Base-by-base conservation (phyloP, 64 coral and sea anemone species). In the Actinia tenebrosa region DNA sequence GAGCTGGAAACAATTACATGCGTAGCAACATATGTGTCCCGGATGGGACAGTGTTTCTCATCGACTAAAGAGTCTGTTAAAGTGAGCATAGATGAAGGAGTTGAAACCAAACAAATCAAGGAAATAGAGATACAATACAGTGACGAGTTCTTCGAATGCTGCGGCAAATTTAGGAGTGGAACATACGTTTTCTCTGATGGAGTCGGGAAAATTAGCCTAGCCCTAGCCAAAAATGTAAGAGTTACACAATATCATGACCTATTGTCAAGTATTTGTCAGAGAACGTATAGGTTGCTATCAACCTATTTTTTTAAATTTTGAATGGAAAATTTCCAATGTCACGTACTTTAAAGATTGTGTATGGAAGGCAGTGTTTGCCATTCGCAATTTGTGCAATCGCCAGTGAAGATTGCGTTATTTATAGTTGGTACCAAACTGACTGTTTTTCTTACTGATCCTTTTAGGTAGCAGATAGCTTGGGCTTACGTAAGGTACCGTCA, bases 31-130 rank as follows among this genome's bases (percentile, higher is more conserved):
- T 98, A 91, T 52, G 89, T 98, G 68, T 98, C 95, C 4, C 89
- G 95, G 6, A 94, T 98, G 87, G 95, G 95, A 16, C 95, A 98
- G 87, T 98, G 95, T 10, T 98, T 98, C 52, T 98, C 95, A 5
- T 94, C 95, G 3, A 94, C 95, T 14, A 94, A 94, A 27, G 92
- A 98, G 45, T 85, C 92, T 9, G 87, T 98, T 0, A 91, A 88
- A 89, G 79, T 98, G 18, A 89, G 56, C 17, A 86, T 98, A 47
- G 86, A 60, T 53, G 69, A 68, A 22, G 87, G 89, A 11, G 85
- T 60, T 2, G 17, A 45, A 64, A 78, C 63, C 44, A 64, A 82
- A 59, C 23, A 72, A 68, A 94, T 98, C 25, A 56, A 86, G 14
- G 95, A 98, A 66, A 75, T 98, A 47, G 44, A 80, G 85, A 86